phyloP scores from a whole-genome alignment of 2,113 vertebrate genomes.

The Procapra przewalskii region DNA sequence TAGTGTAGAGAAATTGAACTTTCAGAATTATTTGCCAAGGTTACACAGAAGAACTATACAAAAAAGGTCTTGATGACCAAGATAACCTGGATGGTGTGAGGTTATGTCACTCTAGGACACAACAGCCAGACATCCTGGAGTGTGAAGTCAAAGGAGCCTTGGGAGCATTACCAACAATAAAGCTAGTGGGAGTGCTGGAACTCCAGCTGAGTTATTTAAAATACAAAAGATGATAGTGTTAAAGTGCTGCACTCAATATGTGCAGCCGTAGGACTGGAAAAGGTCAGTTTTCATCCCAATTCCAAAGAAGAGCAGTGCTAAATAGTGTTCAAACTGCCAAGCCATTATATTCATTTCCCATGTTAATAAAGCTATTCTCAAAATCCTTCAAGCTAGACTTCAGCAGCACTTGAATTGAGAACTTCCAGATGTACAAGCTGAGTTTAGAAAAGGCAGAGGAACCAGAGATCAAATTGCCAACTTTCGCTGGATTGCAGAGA shows the following conservation, averaged over 20 bases:
- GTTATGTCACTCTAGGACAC: not conserved
- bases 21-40: not conserved
- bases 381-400: not conserved
- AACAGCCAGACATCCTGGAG: not conserved
- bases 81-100: not conserved
- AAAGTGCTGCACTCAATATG: not conserved
- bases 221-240: not conserved
- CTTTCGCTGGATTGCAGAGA: not conserved
- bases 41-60: not conserved
- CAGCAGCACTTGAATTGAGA: not conserved
- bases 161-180: not conserved
- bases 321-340: not conserved
- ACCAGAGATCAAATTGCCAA: not conserved
- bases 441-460: not conserved
- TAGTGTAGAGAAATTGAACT: not conserved
- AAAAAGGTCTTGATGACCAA: not conserved
- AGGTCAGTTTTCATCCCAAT: not conserved
- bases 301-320: not conserved
- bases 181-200: not conserved
- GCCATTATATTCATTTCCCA: not conserved
- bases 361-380: not conserved
- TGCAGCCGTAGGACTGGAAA: not conserved
- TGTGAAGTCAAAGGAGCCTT: not conserved
- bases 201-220: not conserved
- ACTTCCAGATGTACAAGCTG: not conserved